Evolutionary conservation across 2,888 invertebrate species (phyloP).

Genomic region (Sceliomorpha sp.): DNA sequence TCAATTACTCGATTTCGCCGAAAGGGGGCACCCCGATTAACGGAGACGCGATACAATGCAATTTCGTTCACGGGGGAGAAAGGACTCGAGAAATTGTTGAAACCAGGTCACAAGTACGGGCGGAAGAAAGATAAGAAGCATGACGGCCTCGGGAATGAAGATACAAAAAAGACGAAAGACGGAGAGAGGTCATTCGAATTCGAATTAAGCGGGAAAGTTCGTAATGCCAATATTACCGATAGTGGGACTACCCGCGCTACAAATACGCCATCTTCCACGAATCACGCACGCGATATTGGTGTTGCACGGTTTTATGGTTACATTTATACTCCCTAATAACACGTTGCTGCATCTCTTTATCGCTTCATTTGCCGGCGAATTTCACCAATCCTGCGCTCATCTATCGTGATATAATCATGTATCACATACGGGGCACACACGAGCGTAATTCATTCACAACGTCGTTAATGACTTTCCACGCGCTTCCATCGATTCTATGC

Average conservation of each 20-base stretch:
- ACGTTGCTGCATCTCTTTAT: constrained; percentile 30
- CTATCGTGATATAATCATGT: constrained; percentile 38
- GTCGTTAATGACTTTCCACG: constrained; percentile 18
- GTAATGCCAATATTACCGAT: constrained; percentile 27
- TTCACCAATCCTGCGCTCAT: constrained; percentile 22
- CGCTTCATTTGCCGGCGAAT: constrained; percentile 44
- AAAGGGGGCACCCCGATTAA: constrained; percentile 40
- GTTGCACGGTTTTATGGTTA: constrained; percentile 65
- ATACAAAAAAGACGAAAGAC: constrained; percentile 6
- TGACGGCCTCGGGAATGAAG: constrained; percentile 35
- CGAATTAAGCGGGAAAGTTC: constrained; percentile 31
- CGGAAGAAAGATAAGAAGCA: constrained; percentile 30
- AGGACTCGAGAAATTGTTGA: constrained; percentile 48
- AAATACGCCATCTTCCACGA: constrained; percentile 21
- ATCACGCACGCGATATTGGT: constrained; percentile 42
- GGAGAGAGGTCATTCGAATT: constrained; percentile 16
- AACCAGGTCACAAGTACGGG: constrained; percentile 49
- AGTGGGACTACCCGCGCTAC: constrained; percentile 40
- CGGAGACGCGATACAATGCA: constrained; percentile 22
- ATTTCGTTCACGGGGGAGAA: constrained; percentile 36
- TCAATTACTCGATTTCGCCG: constrained; percentile 40
- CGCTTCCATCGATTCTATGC: no score
- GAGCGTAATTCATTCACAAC: constrained; percentile 24
- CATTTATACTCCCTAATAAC: constrained; percentile 62
- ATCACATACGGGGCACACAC: constrained; percentile 12